Evolutionary conservation across 2,888 invertebrate species (phyloP).

Genomic region (Galeopsomyia nigrocyanea): DNA sequence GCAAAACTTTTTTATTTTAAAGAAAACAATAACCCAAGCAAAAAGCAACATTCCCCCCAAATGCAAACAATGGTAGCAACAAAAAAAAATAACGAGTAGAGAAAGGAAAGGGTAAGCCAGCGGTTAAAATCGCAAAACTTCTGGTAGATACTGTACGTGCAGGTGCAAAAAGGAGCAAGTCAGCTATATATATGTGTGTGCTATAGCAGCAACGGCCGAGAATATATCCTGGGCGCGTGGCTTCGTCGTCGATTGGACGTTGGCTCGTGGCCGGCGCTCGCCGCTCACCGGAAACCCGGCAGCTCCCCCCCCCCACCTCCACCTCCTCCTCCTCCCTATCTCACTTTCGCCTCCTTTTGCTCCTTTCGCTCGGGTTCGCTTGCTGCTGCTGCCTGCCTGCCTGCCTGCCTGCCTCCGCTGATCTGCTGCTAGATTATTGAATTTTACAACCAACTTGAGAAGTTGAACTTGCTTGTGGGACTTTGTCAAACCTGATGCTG

Average conservation of each 20-base stretch:
- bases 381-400: constrained; percentile 15
- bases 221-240: constrained; percentile 60
- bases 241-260: constrained; percentile 66
- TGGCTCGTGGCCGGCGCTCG: constrained; percentile 68
- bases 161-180: constrained; percentile 40
- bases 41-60: constrained; percentile 7
- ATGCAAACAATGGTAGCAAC: constrained; percentile 13
- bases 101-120: no score
- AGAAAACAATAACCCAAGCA: no score
- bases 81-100: constrained; percentile 2
- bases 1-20: no score
- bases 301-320: constrained; percentile 34
- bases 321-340: constrained; percentile 39
- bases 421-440: constrained; percentile 11
- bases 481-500: no score
- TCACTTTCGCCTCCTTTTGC: constrained; percentile 43
- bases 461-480: no score
- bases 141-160: not conserved
- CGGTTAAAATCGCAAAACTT: no score
- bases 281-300: constrained; percentile 61
- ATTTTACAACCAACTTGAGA: no score
- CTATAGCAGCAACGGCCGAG: not conserved
- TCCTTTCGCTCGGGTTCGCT: constrained; percentile 29
- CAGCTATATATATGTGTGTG: no score
- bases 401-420: not conserved